Conservation (phyloP, 23 tunicate genomes). For the Pegea sp. region DNA sequence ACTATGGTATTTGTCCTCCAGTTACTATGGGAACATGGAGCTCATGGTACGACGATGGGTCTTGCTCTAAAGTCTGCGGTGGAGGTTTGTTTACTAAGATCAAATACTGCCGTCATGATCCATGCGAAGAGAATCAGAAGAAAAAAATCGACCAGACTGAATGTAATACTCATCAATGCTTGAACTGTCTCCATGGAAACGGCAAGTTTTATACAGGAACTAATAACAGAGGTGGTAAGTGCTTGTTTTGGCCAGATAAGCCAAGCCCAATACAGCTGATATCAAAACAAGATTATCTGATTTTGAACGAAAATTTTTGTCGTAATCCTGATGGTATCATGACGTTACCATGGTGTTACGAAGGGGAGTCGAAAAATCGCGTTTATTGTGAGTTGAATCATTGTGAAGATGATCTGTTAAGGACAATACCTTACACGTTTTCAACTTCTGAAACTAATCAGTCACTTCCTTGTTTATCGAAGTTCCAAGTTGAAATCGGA, state of each 20-base stretch:
- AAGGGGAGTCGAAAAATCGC: background rate
- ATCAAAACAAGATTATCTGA: conserved; percentile 7
- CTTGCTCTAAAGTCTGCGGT: conserved; percentile 35
- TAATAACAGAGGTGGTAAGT: conserved; percentile 10
- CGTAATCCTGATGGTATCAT: conserved; percentile 34
- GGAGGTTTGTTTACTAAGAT: conserved; percentile 19
- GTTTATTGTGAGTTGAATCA: conserved; percentile 4
- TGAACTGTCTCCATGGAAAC: conserved; percentile 17
- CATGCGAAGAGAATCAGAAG: conserved; percentile 8
- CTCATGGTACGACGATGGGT: conserved; percentile 12
- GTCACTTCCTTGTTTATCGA: conserved; percentile 8
- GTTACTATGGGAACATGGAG: conserved; percentile 32
- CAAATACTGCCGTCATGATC: conserved; percentile 36
- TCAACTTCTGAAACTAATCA: conserved; percentile 7
- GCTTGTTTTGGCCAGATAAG: conserved; percentile 20
- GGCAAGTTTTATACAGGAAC: conserved; percentile 32
- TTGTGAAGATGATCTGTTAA: background rate
- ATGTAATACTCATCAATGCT: conserved; percentile 51
- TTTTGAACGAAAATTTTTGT: conserved; percentile 16
- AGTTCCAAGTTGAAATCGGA: conserved; percentile 11
- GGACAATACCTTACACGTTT: conserved; percentile 42
- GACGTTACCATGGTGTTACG: conserved; percentile 55
- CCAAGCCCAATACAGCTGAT: no score
- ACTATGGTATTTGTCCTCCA: conserved; percentile 29
- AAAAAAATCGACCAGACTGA: background rate